phyloP scores from a whole-genome alignment of 2,797 vertebrate species.

The Eurystomus glaucurus region DNA sequence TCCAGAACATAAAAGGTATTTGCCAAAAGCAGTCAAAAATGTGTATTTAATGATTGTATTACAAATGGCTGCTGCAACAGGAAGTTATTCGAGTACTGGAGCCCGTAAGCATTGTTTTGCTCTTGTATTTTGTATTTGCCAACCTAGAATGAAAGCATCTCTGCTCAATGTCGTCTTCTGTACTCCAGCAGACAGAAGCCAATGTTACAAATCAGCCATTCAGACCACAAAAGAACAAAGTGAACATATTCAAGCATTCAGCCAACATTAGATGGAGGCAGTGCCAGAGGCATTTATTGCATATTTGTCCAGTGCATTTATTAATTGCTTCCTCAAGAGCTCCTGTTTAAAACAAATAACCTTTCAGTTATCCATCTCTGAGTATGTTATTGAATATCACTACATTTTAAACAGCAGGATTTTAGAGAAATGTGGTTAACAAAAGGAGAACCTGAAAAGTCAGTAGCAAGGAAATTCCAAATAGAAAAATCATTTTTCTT shows the following conservation, averaged over 20 bases:
- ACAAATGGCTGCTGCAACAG: not conserved
- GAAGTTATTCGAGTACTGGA: not conserved
- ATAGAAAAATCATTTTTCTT: not conserved
- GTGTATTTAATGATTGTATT: not conserved
- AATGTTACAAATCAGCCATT: not conserved
- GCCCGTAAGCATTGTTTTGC: not conserved
- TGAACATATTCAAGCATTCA: not conserved
- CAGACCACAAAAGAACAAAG: not conserved
- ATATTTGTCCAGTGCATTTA: not conserved
- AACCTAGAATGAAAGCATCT: not conserved
- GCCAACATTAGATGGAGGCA: not conserved
- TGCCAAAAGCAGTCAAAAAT: not conserved
- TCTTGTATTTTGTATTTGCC: not conserved
- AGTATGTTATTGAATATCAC: not conserved
- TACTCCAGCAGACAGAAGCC: not conserved
- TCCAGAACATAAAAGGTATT: not conserved
- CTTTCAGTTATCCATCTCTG: not conserved
- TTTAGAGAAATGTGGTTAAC: not conserved
- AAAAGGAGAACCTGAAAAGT: not conserved
- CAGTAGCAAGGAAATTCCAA: not conserved
- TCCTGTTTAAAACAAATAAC: not conserved
- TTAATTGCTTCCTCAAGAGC: conserved; percentile 30
- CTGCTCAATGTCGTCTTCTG: not conserved
- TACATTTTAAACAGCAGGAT: not conserved
- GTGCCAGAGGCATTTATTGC: conserved; percentile 1